Evolutionary conservation across 1,140 invertebrate genomes (phyloP).

Genomic region (Bombus picipes): DNA sequence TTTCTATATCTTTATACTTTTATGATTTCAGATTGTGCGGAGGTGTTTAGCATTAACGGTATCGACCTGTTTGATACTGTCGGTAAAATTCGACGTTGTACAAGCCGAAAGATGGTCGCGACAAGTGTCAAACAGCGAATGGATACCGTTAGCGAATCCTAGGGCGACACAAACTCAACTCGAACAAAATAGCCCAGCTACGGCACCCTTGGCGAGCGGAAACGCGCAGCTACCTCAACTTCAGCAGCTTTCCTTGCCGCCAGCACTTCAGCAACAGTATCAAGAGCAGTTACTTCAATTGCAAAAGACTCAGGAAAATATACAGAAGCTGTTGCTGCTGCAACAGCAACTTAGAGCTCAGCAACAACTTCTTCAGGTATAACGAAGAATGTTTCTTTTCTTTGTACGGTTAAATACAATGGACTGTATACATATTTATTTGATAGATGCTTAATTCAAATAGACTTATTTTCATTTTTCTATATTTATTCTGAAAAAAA

Average conservation of each 20-base stretch:
- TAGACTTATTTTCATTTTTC: neutral
- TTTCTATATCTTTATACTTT: no score
- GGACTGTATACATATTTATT: no score
- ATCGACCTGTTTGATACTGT: constrained; percentile 60
- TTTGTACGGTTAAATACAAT: neutral
- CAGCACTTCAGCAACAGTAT: constrained; percentile 78
- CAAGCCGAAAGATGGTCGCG: constrained; percentile 78
- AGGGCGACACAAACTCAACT: constrained; percentile 61
- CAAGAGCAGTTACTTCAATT: constrained; percentile 78
- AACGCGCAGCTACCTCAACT: constrained; percentile 47
- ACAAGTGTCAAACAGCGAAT: constrained; percentile 79
- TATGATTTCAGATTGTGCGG: constrained; percentile 73
- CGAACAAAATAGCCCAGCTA: constrained; percentile 19
- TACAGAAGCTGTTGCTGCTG: constrained; percentile 75
- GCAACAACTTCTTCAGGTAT: constrained; percentile 77
- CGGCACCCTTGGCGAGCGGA: neutral
- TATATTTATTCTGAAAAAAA: neutral
- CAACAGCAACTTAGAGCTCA: constrained; percentile 78
- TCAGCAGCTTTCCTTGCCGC: constrained; percentile 69
- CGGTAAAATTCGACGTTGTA: constrained; percentile 33
- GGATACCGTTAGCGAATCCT: constrained; percentile 78
- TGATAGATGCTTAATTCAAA: no score
- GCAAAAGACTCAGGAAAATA: constrained; percentile 80
- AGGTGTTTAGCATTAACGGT: constrained; percentile 59
- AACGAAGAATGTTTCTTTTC: neutral